Evolutionary conservation across 1,140 invertebrate genomes (phyloP).

Genomic region (Paralvinella palmiformis): DNA sequence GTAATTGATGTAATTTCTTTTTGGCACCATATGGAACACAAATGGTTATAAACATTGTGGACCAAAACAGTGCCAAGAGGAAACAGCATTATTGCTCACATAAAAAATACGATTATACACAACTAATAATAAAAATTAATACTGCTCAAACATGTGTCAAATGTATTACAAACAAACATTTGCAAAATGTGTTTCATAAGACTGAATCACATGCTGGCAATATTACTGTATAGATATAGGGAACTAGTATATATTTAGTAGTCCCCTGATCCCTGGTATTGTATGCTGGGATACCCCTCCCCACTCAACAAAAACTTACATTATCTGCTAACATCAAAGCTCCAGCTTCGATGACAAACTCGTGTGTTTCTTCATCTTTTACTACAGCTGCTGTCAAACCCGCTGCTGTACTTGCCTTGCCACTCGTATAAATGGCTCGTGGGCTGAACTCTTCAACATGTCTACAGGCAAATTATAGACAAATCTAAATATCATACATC

Average conservation of each 20-base stretch:
- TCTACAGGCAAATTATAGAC: slow-evolving; percentile 24
- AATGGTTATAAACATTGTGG: slow-evolving; percentile 2
- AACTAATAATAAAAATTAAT: too few relatives aligned
- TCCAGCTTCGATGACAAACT: slow-evolving; percentile 99
- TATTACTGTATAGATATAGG: too few relatives aligned
- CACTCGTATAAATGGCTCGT: slow-evolving; percentile 94
- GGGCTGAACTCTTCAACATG: slow-evolving; percentile 90
- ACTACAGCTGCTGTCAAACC: slow-evolving; percentile 98
- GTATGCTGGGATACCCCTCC: too few relatives aligned
- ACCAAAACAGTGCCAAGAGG: slow-evolving; percentile 13
- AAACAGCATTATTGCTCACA: too few relatives aligned
- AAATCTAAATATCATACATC: slow-evolving; percentile 2
- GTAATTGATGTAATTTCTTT: not conserved
- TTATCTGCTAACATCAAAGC: slow-evolving; percentile 99
- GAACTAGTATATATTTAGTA: too few relatives aligned
- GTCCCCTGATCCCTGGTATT: too few relatives aligned
- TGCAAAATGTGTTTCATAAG: too few relatives aligned
- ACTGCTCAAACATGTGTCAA: too few relatives aligned
- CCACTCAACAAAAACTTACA: slow-evolving; percentile 40
- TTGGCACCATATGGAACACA: slow-evolving; percentile 8
- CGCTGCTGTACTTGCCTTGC: slow-evolving; percentile 95
- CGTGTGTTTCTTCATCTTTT: slow-evolving; percentile 91
- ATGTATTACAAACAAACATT: too few relatives aligned
- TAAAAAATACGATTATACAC: too few relatives aligned
- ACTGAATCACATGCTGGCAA: too few relatives aligned